These are phyloP conservation scores for Atherinomorus stipes DNA, from an alignment of 2,113 vertebrate species.

Conservation along the genomic window DNA sequence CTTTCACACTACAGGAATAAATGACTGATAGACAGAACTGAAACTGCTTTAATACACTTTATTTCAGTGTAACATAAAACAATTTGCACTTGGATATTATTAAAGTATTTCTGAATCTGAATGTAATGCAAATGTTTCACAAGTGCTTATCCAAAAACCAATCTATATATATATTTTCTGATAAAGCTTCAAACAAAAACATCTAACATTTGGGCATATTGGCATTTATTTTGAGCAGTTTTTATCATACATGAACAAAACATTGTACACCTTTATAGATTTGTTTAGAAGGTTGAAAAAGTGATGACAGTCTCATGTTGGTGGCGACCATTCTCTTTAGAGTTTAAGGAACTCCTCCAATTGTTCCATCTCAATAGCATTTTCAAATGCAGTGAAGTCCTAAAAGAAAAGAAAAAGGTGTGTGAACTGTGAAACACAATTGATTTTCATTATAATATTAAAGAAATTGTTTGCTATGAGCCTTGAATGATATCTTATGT, in stretches of 20 bases:
- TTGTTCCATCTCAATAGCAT: constrained; percentile 47
- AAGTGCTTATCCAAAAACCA: background rate
- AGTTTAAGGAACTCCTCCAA: constrained; percentile 66
- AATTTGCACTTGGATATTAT: background rate
- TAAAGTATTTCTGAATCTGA: too few species aligned
- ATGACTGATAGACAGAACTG: background rate
- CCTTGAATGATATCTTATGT: background rate
- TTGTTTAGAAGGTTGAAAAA: background rate
- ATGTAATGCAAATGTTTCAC: too few species aligned
- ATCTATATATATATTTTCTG: too few species aligned
- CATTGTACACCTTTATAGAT: background rate
- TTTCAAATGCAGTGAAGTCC: constrained; percentile 53
- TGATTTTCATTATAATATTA: background rate
- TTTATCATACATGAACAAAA: background rate
- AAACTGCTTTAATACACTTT: background rate
- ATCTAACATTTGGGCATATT: background rate
- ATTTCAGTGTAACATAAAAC: background rate
- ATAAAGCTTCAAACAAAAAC: background rate
- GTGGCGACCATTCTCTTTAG: constrained; percentile 10
- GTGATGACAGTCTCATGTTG: background rate
- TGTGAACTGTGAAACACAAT: background rate
- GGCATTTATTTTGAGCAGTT: background rate
- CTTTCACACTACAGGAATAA: background rate
- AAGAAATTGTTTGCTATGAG: background rate
- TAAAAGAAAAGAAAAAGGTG: constrained; percentile 30